Evolutionary conservation across 30 jellyfish, hydroid and myxozoan genomes (phyloP), one percentile per base, ranked within the genome.

Genomic region (Pelagia noctiluca): DNA sequence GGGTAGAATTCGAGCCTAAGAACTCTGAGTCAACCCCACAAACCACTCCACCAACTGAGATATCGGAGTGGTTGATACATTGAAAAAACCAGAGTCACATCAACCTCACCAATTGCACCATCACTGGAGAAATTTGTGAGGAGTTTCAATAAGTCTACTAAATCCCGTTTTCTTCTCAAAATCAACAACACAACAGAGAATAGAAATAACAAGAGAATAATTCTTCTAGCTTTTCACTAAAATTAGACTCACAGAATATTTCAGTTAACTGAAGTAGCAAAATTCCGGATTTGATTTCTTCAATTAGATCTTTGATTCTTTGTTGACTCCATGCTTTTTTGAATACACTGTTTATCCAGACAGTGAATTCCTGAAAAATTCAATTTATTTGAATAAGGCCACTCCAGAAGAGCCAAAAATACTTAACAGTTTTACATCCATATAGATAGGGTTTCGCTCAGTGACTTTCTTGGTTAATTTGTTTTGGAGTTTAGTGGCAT

Each of bases 281-380:
- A 13, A 81, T 53, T 33, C 91, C 91, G 22, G 35, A 48, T 23
- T 84, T 66, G 68, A 81, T 65, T 21, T 81, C 91, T 0, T 28
- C 18, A 46, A 81, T 50, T n/a, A 81, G 46, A 49, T 50, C 28
- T 0, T 30, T 16, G 22, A 81, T 62, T 42, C 37, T 37, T 23
- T 66, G 71, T 8, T 26, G 10, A 36, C 22, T 35, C 91, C 91
- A 81, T 13, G 91, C 42, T 23, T 57, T 81, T 1, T 48, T 81
- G 82, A 81, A 81, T 11, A 50, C 30, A 19, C 50, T 30, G 4
- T 66, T 71, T 18, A 68, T 70, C 91, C 91, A 81, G 13, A n/a
- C 5, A 0, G 91, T 28, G 28, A 68, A 33, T 16, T 67, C 84
- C 91, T 81, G 76, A 22, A 26, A 67, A 67, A 34, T n/a, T n/a